Evolutionary conservation across 2,113 vertebrate genomes (phyloP), one percentile per base, ranked within the genome.

Genomic region (Vidua macroura): DNA sequence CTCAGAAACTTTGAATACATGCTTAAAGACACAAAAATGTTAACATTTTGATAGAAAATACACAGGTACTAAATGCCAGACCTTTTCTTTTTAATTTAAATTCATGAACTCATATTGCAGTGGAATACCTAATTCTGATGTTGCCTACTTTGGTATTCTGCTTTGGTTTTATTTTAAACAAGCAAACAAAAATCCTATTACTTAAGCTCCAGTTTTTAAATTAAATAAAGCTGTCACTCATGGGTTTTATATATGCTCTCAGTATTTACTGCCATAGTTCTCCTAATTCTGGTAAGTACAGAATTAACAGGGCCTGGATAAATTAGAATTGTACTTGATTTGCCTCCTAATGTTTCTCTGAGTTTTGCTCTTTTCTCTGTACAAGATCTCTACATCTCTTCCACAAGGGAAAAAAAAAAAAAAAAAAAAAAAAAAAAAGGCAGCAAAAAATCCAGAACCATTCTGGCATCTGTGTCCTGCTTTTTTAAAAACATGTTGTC

Each of bases 131-230:
- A 84, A 82, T 84, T 91, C 52, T 86, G 41, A 24, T 68, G 18
- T 63, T 82, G 49, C 62, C 73, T 76, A 10, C 74, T 92, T 67
- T 49, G n/a, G 41, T 68, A 89, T 76, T 93, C 81, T 79, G 39
- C 51, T 64, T 87, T 35, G n/a, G n/a, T 88, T 92, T 92, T 75
- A 68, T 58, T 78, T 91, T 64, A 91, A 93, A 70, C 33, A 83
- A 92, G 52, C 35, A 85, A 88, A 86, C 22, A 85, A 79, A 90
- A 93, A 66, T 63, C 48, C 27, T 48, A 52, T 58, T 76, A 56
- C 25, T 93, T 86, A 92, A 86, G 44, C 37, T 56, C 19, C 44
- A 68, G 31, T 64, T 92, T 92, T 81, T 6, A 92, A 93, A 70
- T 52, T 35, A 28, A 92, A 90, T 41, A 78, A 39, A 91, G 67